Conservation (phyloP, 1,140 invertebrate species). For the Drosophila ironensis region DNA sequence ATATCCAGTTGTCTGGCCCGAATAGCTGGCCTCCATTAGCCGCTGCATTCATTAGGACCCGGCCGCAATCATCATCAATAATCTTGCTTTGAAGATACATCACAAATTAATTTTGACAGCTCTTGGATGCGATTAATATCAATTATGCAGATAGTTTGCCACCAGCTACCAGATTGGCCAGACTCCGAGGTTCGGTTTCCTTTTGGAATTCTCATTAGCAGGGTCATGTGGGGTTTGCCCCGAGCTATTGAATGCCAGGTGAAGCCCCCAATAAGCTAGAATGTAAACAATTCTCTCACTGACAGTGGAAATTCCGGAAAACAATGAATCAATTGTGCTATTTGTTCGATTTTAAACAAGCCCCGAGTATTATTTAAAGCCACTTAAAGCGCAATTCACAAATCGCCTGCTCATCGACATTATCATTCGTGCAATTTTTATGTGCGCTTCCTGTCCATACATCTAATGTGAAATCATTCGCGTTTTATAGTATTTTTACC, state of each 20-base stretch:
- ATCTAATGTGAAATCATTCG: too few relatives aligned
- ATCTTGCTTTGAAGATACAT: slow-evolving; percentile 55
- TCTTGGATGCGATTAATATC: slow-evolving; percentile 73
- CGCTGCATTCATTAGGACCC: slow-evolving; percentile 26
- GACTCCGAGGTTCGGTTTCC: not conserved
- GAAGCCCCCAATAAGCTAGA: too few relatives aligned
- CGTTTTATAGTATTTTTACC: too few relatives aligned
- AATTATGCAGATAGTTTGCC: slow-evolving; percentile 60
- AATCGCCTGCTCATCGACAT: not conserved
- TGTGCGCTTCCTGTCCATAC: slow-evolving; percentile 21
- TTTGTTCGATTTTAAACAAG: not conserved
- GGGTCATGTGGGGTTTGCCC: too few relatives aligned
- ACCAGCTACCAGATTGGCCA: slow-evolving; percentile 11
- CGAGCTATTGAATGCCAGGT: too few relatives aligned
- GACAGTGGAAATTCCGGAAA: too few relatives aligned
- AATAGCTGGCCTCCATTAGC: slow-evolving; percentile 32
- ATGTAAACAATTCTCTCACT: too few relatives aligned
- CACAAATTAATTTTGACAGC: slow-evolving; percentile 74
- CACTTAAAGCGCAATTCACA: slow-evolving; percentile 35
- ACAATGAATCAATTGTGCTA: not conserved
- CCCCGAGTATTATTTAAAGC: slow-evolving; percentile 15
- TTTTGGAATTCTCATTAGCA: slow-evolving; percentile 29
- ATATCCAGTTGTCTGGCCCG: not conserved
- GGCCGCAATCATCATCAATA: slow-evolving; percentile 61
- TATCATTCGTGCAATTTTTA: slow-evolving; percentile 12